Conservation (phyloP, 2,797 vertebrate species). For the Streptopelia turtur region DNA sequence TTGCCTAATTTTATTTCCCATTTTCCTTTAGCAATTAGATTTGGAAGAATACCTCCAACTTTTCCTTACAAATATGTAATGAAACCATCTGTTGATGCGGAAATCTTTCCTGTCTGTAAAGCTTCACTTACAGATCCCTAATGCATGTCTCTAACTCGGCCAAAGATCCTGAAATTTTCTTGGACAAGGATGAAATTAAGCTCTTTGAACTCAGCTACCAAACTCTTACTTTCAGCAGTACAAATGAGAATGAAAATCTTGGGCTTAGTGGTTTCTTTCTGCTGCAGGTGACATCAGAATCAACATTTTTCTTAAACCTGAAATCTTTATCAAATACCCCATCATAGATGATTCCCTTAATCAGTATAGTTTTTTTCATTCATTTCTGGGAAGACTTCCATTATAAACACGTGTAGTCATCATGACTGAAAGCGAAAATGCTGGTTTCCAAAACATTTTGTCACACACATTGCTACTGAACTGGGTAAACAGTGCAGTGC, state of each 20-base stretch:
- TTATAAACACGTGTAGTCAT: neutral
- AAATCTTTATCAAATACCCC: constrained; percentile 23
- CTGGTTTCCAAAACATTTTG: neutral
- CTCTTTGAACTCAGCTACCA: neutral
- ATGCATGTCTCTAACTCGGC: neutral
- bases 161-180: neutral
- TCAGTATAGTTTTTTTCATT: neutral
- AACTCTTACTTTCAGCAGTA: neutral
- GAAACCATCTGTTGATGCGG: neutral
- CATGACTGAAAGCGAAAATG: neutral
- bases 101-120: neutral
- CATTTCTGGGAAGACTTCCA: constrained; percentile 17
- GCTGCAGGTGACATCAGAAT: constrained; percentile 3
- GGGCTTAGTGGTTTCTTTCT: neutral
- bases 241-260: neutral
- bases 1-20: neutral
- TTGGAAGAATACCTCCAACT: neutral
- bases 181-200: neutral
- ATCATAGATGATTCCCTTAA: constrained; percentile 5
- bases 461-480: neutral
- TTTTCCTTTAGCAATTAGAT: neutral
- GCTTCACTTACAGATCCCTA: neutral
- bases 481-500: neutral
- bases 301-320: neutral
- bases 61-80: neutral